Conservation (phyloP, 1,140 invertebrate species). For the Papilio helenus region DNA sequence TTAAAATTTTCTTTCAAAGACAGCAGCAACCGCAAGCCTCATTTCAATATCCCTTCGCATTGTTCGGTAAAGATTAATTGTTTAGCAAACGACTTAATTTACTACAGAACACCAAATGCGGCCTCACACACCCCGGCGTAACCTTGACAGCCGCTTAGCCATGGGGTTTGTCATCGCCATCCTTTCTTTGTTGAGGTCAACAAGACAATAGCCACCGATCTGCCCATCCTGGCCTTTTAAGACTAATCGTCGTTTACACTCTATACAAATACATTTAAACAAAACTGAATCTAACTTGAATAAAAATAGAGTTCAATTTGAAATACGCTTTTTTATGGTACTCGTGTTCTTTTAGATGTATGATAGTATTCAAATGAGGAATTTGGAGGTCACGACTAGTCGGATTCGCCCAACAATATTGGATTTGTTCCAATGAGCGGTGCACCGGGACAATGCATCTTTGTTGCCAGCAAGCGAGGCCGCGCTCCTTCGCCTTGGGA, state of each 20-base stretch:
- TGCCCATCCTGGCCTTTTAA: conserved; percentile 70
- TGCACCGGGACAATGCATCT: conserved; percentile 73
- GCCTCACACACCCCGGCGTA: conserved; percentile 53
- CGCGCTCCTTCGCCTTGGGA: conserved; percentile 62
- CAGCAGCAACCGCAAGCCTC: background rate
- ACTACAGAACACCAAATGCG: conserved; percentile 49
- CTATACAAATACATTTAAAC: conserved; percentile 38
- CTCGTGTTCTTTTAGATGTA: conserved; percentile 42
- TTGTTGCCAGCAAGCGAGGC: conserved; percentile 72
- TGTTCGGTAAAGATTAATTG: conserved; percentile 37
- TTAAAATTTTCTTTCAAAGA: background rate
- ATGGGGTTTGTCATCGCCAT: conserved; percentile 61
- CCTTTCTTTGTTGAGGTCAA: conserved; percentile 75
- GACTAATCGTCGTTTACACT: conserved; percentile 56
- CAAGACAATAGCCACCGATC: conserved; percentile 65
- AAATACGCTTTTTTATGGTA: background rate
- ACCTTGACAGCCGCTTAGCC: conserved; percentile 66
- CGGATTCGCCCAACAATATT: conserved; percentile 70
- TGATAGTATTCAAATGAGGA: conserved; percentile 72
- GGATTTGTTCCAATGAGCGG: conserved; percentile 74
- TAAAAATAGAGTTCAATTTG: conserved; percentile 32
- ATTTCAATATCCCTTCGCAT: background rate
- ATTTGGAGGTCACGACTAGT: conserved; percentile 75
- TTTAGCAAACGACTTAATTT: conserved; percentile 45
- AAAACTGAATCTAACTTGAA: conserved; percentile 4